Evolutionary conservation across 2,888 invertebrate genomes (phyloP), one percentile per base, ranked within the genome.

Genomic region (Melinopterus prodromus): DNA sequence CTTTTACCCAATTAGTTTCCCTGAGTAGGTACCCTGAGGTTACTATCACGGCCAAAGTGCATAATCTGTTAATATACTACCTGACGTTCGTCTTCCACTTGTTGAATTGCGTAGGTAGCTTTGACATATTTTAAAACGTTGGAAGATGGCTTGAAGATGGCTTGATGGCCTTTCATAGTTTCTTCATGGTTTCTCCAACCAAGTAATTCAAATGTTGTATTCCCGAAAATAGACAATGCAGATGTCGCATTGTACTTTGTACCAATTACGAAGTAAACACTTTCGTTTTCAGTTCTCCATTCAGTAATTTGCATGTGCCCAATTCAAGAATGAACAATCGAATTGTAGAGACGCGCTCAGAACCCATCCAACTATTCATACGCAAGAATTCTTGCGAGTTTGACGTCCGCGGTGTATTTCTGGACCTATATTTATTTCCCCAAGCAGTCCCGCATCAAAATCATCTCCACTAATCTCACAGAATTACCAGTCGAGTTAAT

Each of bases 401-500:
- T 53, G 53, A 53, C 53, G 53, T 12, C 53, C 12, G 53, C 53
- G 53, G 12, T 53, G 12, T 53, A 53, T 53, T 53, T 53, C 12
- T 53, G 53, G 53, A 53, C 53, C 53, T 2, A 53, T 53, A 53
- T 53, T 53, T 53, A 53, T 53, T 53, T 53, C 5, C 53, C 53
- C 53, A 53, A 53, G 12, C 53, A 12, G 53, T 53, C 53, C 9
- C 53, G 53, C 53, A 53, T 53, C 53, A 53, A 53, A 53, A 53
- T 53, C 53, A 53, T 53, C 53, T 53, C 53, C 53, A 53, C 53
- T 53, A 53, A 53, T 53, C 53, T 53, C 12, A 53, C 53, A 12
- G 53, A 53, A 53, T 53, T 53, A 53, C 53, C 53, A 53, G 53
- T 53, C 53, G 53, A 53, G 53, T 53, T 53, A 53, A 53, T 53